These are phyloP conservation scores for Hippoglossus stenolepis DNA, from an alignment of 2,113 vertebrate species.

Conservation along the genomic window DNA sequence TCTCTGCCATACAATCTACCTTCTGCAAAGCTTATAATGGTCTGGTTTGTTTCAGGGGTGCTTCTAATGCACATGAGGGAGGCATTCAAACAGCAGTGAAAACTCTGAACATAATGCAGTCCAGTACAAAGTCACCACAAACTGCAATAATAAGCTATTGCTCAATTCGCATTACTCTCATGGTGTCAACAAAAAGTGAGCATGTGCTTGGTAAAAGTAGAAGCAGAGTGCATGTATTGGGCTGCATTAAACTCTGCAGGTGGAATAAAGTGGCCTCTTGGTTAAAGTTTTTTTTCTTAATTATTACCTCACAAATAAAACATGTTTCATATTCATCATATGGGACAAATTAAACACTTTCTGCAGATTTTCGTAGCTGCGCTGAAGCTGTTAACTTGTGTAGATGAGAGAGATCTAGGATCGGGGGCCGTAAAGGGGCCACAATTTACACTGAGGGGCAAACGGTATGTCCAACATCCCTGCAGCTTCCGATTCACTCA, in stretches of 20 bases:
- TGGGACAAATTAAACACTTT: not conserved
- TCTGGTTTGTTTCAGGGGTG: conserved; percentile 6
- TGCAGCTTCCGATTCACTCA: not conserved
- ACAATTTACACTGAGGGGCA: not conserved
- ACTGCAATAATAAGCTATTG: not conserved
- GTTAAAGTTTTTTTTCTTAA: not conserved
- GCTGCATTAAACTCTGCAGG: not conserved
- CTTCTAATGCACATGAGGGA: conserved; percentile 3
- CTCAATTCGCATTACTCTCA: not conserved
- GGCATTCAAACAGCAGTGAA: not conserved
- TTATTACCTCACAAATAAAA: conserved; percentile 6
- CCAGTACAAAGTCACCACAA: not conserved
- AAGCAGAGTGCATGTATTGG: not conserved
- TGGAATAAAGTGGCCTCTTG: not conserved
- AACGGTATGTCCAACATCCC: not conserved
- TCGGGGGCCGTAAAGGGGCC: not conserved
- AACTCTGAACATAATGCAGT: not conserved
- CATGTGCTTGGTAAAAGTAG: not conserved
- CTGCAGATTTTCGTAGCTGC: not conserved
- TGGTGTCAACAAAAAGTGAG: not conserved
- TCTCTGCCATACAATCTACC: not conserved
- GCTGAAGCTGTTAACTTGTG: not conserved
- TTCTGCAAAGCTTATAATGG: conserved; percentile 1
- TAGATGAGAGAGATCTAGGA: not conserved
- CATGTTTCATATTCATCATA: not conserved